These are phyloP conservation scores for Heteromyza rotundicornis DNA, from an alignment of 2,888 invertebrate species.

Conservation along the genomic window DNA sequence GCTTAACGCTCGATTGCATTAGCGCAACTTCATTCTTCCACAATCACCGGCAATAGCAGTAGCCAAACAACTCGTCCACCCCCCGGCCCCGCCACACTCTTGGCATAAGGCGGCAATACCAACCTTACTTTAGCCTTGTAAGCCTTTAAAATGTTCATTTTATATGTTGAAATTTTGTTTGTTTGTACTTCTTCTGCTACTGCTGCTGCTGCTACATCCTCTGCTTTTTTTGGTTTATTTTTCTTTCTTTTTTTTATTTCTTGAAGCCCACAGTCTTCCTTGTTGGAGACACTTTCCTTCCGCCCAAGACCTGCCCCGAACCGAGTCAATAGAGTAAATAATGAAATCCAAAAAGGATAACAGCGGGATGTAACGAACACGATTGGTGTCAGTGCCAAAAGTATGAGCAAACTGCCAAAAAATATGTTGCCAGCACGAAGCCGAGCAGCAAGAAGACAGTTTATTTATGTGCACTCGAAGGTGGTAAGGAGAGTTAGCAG, in stretches of 20 bases:
- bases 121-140: no score
- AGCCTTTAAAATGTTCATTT: no score
- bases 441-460: background rate
- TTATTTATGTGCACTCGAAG: constrained; percentile 4
- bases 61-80: background rate
- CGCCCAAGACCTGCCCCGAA: background rate
- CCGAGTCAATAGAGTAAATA: constrained; percentile 1
- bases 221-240: no score
- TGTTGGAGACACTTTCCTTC: no score
- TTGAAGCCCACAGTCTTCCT: no score
- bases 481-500: background rate
- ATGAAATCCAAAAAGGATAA: background rate
- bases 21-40: no score
- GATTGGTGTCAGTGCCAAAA: background rate
- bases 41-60: background rate
- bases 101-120: no score
- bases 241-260: no score
- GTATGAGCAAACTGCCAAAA: background rate
- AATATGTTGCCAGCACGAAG: background rate
- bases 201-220: no score
- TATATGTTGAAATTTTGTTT: no score
- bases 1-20: background rate
- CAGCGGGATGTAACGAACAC: constrained; percentile 2
- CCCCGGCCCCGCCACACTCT: background rate
- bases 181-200: no score